Base-by-base conservation (phyloP, 2,888 invertebrate species). In the Melangyna quadrimaculata region DNA sequence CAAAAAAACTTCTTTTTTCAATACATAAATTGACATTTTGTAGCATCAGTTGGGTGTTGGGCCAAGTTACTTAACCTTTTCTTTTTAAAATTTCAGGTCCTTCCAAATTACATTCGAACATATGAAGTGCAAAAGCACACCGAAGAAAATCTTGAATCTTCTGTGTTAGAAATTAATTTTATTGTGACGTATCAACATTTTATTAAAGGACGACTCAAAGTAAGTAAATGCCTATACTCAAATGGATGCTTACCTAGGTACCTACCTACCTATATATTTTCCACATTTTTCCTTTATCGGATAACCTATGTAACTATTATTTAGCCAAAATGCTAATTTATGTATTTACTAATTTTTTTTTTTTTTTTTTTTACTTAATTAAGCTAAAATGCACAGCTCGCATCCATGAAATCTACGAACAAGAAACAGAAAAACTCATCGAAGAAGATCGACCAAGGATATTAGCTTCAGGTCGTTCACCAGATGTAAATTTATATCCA, bases 371-470 rank as follows among this genome's bases (percentile, higher is more conserved):
- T 2, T 45, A 70, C 10, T n/a, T 3, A 12, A 45, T 69, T 9
- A 73, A 92, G 92, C 80, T 92, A 0, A 91, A 91, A 78, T 92
- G 92, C 69, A 90, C 90, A 14, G 92, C 92, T 8, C 90, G 90
- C 37, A 92, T 92, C 63, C 91, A 92, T 78, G 89, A 90, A 19
- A 91, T 92, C 51, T 92, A 92, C 87, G 90, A 90, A 9, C 91
- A 91, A 74, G 91, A 91, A 80, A 89, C 90, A 12, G 92, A 92
- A 57, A 91, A 91, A 81, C 73, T 90, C 2, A 90, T 92, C 27
- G 92, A 92, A 79, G 92, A 92, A 79, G 92, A 92, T 89, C 90
- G 90, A 51, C 92, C 92, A 5, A 89, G 92, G n/a, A 91, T 92
- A 70, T 87, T 92, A 80, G 92, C 92, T 10, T 92, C 92, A 0